phyloP scores from a whole-genome alignment of 2,888 invertebrate genomes.

The Micoletzkya japonica region DNA sequence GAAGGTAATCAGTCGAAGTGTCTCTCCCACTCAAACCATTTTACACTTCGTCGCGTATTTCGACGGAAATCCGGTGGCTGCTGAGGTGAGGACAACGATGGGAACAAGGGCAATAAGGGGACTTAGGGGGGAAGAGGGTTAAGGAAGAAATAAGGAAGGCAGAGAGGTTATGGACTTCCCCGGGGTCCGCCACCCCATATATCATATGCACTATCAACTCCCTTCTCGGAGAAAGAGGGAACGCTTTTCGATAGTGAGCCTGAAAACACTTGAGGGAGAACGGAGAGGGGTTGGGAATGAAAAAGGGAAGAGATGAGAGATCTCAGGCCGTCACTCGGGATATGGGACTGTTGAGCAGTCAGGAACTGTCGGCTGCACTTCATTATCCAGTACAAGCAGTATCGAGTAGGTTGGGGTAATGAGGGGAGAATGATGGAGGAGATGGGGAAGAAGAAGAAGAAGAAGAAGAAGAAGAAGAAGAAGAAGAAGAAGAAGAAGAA shows the following conservation, averaged over 20 bases:
- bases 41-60: not conserved
- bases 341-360: not conserved
- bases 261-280: no score
- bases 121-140: no score
- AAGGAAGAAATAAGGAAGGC: no score
- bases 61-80: not conserved
- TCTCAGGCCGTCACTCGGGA: constrained; percentile 16
- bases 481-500: not conserved
- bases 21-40: constrained; percentile 4
- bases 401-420: not conserved
- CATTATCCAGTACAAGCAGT: constrained; percentile 16
- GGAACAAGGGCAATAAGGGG: no score
- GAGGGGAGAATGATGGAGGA: not conserved
- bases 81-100: no score
- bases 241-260: no score
- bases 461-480: not conserved
- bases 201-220: no score
- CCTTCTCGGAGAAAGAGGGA: no score
- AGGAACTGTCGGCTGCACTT: constrained; percentile 9
- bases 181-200: no score
- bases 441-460: not conserved
- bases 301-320: not conserved
- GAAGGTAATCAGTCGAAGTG: not conserved
- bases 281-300: no score
- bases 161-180: no score